Evolutionary conservation across 2,888 invertebrate genomes (phyloP).

Genomic region (Dolomedes plantarius): DNA sequence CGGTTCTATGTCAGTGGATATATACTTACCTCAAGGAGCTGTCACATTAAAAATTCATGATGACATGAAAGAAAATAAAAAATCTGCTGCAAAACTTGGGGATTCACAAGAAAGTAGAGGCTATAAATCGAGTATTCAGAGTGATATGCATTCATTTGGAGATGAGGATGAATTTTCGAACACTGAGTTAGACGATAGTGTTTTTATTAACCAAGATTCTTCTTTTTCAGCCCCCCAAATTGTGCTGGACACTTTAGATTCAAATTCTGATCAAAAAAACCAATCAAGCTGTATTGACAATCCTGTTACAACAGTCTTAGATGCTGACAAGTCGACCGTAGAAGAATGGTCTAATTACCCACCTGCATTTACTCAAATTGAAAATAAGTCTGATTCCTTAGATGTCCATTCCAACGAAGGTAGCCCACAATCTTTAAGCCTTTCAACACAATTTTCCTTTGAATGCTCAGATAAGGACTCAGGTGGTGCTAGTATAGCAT

Average conservation of each 20-base stretch:
- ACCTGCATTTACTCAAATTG: conserved; percentile 25
- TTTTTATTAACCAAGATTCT: conserved; percentile 50
- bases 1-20: conserved; percentile 84
- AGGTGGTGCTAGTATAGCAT: conserved; percentile 33
- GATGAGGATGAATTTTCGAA: conserved; percentile 45
- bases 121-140: conserved; percentile 42
- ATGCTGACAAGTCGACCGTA: background rate
- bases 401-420: conserved; percentile 40
- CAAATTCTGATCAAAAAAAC: conserved; percentile 16
- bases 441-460: conserved; percentile 50
- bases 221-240: conserved; percentile 50
- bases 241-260: conserved; percentile 30
- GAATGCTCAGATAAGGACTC: conserved; percentile 53
- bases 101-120: conserved; percentile 44
- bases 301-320: conserved; percentile 14
- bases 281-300: conserved; percentile 17
- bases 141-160: conserved; percentile 55
- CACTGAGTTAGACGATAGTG: conserved; percentile 57
- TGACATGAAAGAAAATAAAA: conserved; percentile 76
- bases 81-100: conserved; percentile 23
- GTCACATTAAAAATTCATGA: conserved; percentile 80
- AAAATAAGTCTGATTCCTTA: conserved; percentile 54
- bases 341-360: conserved; percentile 7
- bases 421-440: conserved; percentile 39
- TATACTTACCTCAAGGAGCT: conserved; percentile 83